Base-by-base conservation (phyloP, 1,140 invertebrate species). In the Drosophila teissieri region DNA sequence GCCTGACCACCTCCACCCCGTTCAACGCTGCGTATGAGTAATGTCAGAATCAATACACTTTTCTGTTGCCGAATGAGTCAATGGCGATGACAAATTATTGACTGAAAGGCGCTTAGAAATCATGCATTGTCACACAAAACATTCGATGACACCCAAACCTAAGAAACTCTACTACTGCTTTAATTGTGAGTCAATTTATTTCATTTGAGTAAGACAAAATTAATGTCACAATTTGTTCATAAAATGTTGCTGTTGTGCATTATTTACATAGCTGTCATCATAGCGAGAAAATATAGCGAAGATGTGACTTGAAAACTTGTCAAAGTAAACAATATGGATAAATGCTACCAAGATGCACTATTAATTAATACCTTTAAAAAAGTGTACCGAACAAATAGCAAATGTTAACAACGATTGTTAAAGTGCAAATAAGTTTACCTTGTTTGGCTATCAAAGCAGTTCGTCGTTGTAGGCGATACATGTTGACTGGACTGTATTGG, bases 381-480 rank as follows among this genome's bases (percentile, higher is more conserved):
- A 8, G 7, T 31, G 7, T 8, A 10, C 31, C 31, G 8, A 31
- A 31, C 31, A 24, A 24, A 24, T 4, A 24, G 4, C 4, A 24
- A 24, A 24, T 24, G 19, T 19, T 19, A 19, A 19, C 12, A 22
- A 14, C 7, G 6, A 10, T 6, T 3, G 6, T n/a, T 7, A n/a
- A 4, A n/a, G 6, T 12, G 31, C 31, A n/a, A 8, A 27, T n/a
- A 27, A n/a, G 67, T 44, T 39, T 69, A 89, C 84, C 84, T 89
- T 89, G 85, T 58, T 89, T 89, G 69, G 84, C 73, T 63, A 89
- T 89, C 45, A 89, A 61, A 70, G 84, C 84, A 63, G 85, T 65
- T 46, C 84, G 68, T 84, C 84, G 73, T 54, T 89, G 84, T 51
- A 89, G 53, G 44, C 84, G 84, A 73, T 89, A 89, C 84, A 89